Evolutionary conservation across 1,140 invertebrate species (phyloP).

Genomic region (Drosophila nigrodunni): DNA sequence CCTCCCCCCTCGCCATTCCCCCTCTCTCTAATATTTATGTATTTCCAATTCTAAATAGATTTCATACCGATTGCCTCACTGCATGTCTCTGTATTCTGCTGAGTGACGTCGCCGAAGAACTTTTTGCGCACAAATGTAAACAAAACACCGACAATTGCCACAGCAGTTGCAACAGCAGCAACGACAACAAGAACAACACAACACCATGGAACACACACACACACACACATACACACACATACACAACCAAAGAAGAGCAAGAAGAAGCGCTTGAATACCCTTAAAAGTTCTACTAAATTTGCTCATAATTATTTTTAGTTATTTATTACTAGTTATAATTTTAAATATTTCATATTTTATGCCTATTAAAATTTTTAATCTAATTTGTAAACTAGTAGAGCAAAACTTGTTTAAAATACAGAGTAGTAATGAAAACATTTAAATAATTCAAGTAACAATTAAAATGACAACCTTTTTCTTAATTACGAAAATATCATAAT

Average conservation of each 20-base stretch:
- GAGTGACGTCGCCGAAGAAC: conserved; percentile 71
- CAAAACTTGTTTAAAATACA: no score
- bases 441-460: no score
- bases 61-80: conserved; percentile 25
- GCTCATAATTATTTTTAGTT: no score
- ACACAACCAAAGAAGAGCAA: neutral
- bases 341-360: no score
- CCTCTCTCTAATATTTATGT: conserved; percentile 48
- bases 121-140: conserved; percentile 66
- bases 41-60: conserved; percentile 65
- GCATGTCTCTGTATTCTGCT: conserved; percentile 47
- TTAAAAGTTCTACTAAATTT: no score
- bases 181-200: conserved; percentile 47
- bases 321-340: no score
- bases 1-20: neutral
- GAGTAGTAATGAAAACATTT: no score
- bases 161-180: conserved; percentile 26
- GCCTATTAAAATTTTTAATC: no score
- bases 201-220: conserved; percentile 1
- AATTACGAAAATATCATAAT: no score
- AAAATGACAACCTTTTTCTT: no score
- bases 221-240: neutral
- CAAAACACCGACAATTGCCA: conserved; percentile 53
- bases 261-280: neutral
- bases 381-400: no score